Base-by-base conservation (phyloP, 2,113 vertebrate species). In the Ptilonorhynchus violaceus region DNA sequence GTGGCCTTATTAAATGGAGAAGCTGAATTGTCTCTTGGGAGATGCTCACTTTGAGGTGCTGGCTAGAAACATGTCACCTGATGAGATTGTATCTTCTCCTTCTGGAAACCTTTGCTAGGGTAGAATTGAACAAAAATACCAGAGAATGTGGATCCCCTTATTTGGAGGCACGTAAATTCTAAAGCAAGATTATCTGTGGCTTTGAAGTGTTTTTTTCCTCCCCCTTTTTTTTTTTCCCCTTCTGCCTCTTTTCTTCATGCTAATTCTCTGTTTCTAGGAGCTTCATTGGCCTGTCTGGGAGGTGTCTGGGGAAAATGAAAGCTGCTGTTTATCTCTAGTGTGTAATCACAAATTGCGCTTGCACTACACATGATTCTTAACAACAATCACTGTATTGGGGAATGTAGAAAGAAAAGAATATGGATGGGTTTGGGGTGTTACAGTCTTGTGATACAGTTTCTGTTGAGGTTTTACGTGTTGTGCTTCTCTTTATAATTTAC, bases 191-290 rank as follows among this genome's bases (percentile, higher is more conserved):
- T 12, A 39, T 44, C 19, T 68, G 17, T 55, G 72, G 7, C n/a
- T 76, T 79, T 63, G 8, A 30, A 42, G 14, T 28, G 0, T 11
- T 39, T 11, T 25, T 28, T n/a, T 7, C 37, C 39, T 2, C 3
- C 24, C 3, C 14, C 15, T 31, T 18, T 37, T 7, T 18, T 37
- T 7, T 23, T 21, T 13, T 1, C 1, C 7, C 1, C 0, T 2
- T 27, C 23, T 44, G 1, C 8, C n/a, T 49, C 68, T 37, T 3
- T 3, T 58, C 50, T 56, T 80, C 6, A 3, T 63, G 39, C 23
- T 75, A 2, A 8, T 85, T 78, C 35, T 67, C 2, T 52, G 9
- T 55, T 12, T 78, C 37, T 37, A 4, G 33, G 16, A 7, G 6
- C 5, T 78, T 74, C 0, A 0, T 11, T 72, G 20, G 33, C 72